Conservation (phyloP, 2,888 invertebrate genomes). For the Creontiades dilutus region DNA sequence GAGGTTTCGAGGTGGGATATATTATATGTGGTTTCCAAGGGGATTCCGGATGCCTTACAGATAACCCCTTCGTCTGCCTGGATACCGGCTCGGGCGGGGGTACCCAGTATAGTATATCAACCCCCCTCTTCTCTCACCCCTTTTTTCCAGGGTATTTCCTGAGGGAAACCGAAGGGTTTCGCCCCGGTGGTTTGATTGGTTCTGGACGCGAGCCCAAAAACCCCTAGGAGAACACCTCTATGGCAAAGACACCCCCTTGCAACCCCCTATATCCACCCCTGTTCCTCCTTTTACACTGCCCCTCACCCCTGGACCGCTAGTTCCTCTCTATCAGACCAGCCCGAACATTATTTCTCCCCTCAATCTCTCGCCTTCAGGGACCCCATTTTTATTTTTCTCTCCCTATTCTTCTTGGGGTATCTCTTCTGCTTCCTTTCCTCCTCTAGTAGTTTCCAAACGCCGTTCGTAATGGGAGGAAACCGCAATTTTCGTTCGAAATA, state of each 20-base stretch:
- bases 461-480: constrained; percentile 21
- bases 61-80: constrained; percentile 25
- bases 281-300: background rate
- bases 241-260: constrained; percentile 11
- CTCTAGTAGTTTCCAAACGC: constrained; percentile 11
- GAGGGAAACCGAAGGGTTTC: constrained; percentile 33
- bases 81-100: background rate
- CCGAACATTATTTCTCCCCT: constrained; percentile 11
- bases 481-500: constrained; percentile 10
- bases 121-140: background rate
- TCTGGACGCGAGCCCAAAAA: constrained; percentile 69
- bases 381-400: constrained; percentile 26
- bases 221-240: constrained; percentile 47
- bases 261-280: background rate
- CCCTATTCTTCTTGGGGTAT: constrained; percentile 27
- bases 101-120: constrained; percentile 46
- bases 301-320: constrained; percentile 2
- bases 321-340: constrained; percentile 40
- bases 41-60: constrained; percentile 35
- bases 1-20: constrained; percentile 49
- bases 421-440: constrained; percentile 41
- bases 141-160: constrained; percentile 55
- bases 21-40: constrained; percentile 64
- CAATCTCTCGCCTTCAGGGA: constrained; percentile 29
- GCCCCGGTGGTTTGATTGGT: constrained; percentile 64